Evolutionary conservation across 1,140 invertebrate genomes (phyloP), one percentile per base, ranked within the genome.

Genomic region (Archivesica marissinica): DNA sequence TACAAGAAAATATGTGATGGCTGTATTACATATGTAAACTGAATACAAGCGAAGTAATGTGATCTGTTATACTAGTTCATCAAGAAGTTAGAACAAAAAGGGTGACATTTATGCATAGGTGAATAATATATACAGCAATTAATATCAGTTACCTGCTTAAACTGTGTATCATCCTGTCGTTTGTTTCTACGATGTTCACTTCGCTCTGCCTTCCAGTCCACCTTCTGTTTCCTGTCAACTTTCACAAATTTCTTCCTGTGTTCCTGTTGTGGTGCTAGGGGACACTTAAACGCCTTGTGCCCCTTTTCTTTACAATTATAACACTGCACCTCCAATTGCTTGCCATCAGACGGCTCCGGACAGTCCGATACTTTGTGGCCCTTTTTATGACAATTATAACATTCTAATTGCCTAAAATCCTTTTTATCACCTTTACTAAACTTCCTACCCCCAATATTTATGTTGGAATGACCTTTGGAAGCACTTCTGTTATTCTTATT

Each of bases 281-380:
- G 61, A 52, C 54, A 83, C 13, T 76, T 28, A 38, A 72, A 77
- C 3, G 54, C 20, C 35, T 81, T 82, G 61, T 76, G 59, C n/a
- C 74, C 66, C 47, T 59, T 79, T 17, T 74, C 44, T 23, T 78
- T 72, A 50, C 75, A 72, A 6, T 72, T 77, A 44, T 68, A 61
- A 70, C 75, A 56, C 50, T 59, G 25, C 35, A 82, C 39, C 13
- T 82, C 91, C 56, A 91, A 88, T 35, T 91, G 90, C 15, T 81
- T 81, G 33, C 90, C 88, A 33, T 96, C 96, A 52, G 95, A 80
- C 20, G 66, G 50, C 95, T 47, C 93, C 94, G 97, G 97, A 95
- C 97, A 98, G 87, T 97, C 96, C 0, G 96, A 96, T 13, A 97
- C 93, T 89, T 96, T 95, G 90, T 98, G 97, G 2, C 97, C 97